Evolutionary conservation across 1,140 invertebrate genomes (phyloP).

Genomic region (Archivesica marissinica): DNA sequence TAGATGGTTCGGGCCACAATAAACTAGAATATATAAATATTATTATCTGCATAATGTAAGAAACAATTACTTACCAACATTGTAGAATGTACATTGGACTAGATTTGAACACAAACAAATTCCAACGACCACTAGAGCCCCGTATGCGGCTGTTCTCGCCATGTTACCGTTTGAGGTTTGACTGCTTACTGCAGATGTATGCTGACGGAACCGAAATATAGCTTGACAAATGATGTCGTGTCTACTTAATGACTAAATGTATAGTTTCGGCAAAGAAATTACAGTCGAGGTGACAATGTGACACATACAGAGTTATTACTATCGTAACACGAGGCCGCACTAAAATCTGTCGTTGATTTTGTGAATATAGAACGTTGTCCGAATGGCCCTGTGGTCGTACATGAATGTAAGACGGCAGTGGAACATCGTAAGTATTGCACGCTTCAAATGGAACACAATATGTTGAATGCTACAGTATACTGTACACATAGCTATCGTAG

Average conservation of each 20-base stretch:
- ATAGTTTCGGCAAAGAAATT: not conserved
- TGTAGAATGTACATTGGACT: slow-evolving; percentile 41
- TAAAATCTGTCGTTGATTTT: too few relatives aligned
- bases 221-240: not conserved
- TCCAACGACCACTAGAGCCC: slow-evolving; percentile 22
- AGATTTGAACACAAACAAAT: slow-evolving; percentile 35
- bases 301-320: not conserved
- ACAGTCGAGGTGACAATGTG: slow-evolving; percentile 5
- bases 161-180: not conserved
- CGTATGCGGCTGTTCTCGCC: not conserved
- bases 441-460: too few relatives aligned
- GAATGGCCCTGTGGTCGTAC: too few relatives aligned
- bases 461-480: too few relatives aligned
- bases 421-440: too few relatives aligned
- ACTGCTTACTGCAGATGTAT: not conserved
- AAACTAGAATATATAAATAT: not conserved
- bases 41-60: too few relatives aligned
- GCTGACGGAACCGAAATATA: not conserved
- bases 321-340: too few relatives aligned
- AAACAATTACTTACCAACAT: slow-evolving; percentile 33
- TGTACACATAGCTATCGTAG: too few relatives aligned
- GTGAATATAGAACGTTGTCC: not conserved
- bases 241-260: not conserved
- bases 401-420: too few relatives aligned
- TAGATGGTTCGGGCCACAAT: too few relatives aligned